phyloP scores from a whole-genome alignment of 2,888 invertebrate genomes.

The Spodoptera picta region DNA sequence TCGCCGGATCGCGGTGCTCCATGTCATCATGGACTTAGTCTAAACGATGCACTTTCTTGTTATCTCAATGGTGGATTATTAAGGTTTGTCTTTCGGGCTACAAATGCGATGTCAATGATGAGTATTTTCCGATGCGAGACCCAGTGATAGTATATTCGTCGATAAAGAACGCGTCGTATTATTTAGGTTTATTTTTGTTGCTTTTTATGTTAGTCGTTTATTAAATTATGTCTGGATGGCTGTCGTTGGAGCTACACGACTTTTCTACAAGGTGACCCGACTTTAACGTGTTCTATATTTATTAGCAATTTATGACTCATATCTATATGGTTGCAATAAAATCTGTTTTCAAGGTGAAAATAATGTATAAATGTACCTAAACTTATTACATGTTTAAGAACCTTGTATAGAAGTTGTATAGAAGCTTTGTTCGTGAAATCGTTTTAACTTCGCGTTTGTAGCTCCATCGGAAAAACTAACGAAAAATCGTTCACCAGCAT shows the following conservation, averaged over 20 bases:
- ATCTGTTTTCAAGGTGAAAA: constrained; percentile 30
- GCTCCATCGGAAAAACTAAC: constrained; percentile 27
- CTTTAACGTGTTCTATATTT: constrained; percentile 35
- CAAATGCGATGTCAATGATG: constrained; percentile 29
- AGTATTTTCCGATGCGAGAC: constrained; percentile 23
- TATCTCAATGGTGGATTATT: constrained; percentile 69
- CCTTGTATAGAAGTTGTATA: too few species aligned
- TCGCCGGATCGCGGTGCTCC: constrained; percentile 59
- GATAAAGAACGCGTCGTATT: constrained; percentile 32
- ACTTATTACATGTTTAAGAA: too few species aligned
- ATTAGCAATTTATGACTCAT: constrained; percentile 38
- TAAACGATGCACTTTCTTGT: constrained; percentile 72
- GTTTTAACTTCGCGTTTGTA: constrained; percentile 10
- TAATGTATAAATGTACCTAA: constrained; percentile 21
- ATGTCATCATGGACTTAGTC: constrained; percentile 66
- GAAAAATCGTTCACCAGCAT: constrained; percentile 44
- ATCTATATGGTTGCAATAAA: constrained; percentile 29
- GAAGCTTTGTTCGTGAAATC: neutral
- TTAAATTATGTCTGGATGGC: constrained; percentile 46
- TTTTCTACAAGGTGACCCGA: constrained; percentile 49
- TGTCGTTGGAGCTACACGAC: constrained; percentile 31
- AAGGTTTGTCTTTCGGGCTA: constrained; percentile 60
- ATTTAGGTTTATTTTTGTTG: constrained; percentile 43
- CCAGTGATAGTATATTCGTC: constrained; percentile 40
- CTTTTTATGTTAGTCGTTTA: constrained; percentile 46